Conservation (phyloP, 2,113 vertebrate genomes). For the Epinephelus fuscoguttatus region DNA sequence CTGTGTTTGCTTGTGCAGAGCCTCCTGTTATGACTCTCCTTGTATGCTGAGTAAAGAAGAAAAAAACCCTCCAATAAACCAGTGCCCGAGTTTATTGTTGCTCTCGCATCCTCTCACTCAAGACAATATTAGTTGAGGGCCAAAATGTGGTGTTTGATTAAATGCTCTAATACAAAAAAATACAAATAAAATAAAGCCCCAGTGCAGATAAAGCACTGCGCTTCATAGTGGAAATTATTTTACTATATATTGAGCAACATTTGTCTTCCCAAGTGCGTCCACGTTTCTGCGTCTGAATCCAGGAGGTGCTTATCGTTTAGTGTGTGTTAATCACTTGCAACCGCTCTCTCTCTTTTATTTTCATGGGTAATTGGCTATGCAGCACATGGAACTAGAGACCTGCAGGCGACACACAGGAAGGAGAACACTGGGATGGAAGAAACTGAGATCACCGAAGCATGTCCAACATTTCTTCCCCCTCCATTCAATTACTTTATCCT, state of each 20-base stretch:
- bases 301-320: constrained; percentile 35
- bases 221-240: background rate
- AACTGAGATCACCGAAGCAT: constrained; percentile 56
- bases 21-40: constrained; percentile 18
- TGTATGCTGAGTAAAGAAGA: background rate
- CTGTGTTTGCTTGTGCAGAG: constrained; percentile 31
- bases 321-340: constrained; percentile 58
- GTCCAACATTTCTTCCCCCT: constrained; percentile 23
- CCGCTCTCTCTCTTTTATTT: constrained; percentile 54
- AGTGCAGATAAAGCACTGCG: background rate
- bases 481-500: constrained; percentile 39
- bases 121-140: background rate
- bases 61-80: constrained; percentile 19
- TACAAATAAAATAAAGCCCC: background rate
- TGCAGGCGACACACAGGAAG: constrained; percentile 44
- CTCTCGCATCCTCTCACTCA: background rate
- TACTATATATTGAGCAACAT: background rate
- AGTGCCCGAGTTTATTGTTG: background rate
- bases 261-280: background rate
- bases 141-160: constrained; percentile 3
- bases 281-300: constrained; percentile 8
- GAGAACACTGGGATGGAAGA: constrained; percentile 32
- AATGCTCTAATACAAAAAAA: background rate
- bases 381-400: constrained; percentile 62
- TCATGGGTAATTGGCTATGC: constrained; percentile 67